These are phyloP conservation scores for Cinclus cinclus DNA, from an alignment of 2,113 vertebrate species.

Conservation along the genomic window DNA sequence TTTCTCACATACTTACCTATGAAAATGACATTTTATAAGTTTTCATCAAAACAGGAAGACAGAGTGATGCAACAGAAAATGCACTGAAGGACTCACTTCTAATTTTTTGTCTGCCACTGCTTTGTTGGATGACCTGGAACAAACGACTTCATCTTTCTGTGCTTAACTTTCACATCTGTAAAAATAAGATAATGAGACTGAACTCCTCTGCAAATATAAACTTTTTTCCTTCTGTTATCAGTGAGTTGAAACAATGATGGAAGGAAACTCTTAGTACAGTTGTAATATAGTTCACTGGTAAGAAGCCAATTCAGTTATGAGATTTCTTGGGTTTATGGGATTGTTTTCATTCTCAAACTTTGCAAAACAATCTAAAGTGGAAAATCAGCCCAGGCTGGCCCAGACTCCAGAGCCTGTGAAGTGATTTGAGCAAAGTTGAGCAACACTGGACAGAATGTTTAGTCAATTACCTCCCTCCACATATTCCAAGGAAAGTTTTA, in stretches of 20 bases:
- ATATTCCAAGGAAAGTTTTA: slow-evolving; percentile 18
- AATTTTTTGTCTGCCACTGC: not conserved
- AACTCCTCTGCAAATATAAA: not conserved
- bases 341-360: slow-evolving; percentile 38
- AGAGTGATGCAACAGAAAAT: not conserved
- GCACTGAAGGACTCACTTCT: not conserved
- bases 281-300: not conserved
- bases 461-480: not conserved
- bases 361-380: slow-evolving; percentile 28
- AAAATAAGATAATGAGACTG: slow-evolving; percentile 12
- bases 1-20: not conserved
- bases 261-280: not conserved
- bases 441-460: slow-evolving; percentile 38
- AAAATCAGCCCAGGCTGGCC: slow-evolving; percentile 41
- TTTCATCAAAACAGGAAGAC: slow-evolving; percentile 38
- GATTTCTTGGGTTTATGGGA: not conserved
- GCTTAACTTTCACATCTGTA: slow-evolving; percentile 23
- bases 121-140: not conserved
- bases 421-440: slow-evolving; percentile 28
- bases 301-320: not conserved
- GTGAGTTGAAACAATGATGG: not conserved
- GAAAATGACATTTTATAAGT: not conserved
- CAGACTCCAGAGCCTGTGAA: not conserved
- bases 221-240: not conserved
- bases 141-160: slow-evolving; percentile 9